Evolutionary conservation across 2,888 invertebrate genomes (phyloP).

Genomic region (Aethes cnicana): DNA sequence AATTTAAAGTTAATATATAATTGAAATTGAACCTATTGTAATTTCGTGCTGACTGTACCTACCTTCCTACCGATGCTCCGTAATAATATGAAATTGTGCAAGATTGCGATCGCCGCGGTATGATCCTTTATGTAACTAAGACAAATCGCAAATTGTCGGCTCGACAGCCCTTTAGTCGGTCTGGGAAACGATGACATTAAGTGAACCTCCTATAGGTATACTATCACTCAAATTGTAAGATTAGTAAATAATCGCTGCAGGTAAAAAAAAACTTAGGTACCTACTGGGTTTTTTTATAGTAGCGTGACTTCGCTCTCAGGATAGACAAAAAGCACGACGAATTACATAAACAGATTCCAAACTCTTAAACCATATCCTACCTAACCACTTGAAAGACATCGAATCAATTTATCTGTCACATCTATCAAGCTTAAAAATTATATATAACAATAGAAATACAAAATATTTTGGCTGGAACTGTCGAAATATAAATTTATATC

Average conservation of each 20-base stretch:
- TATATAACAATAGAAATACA: slow-evolving; percentile 59
- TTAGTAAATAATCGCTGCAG: no score
- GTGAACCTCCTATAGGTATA: no score
- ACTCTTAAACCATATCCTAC: slow-evolving; percentile 3
- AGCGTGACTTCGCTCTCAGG: no score
- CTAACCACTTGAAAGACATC: slow-evolving; percentile 15
- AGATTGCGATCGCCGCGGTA: slow-evolving; percentile 64
- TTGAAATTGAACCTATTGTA: background rate
- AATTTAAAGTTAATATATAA: no score
- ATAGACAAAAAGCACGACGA: no score
- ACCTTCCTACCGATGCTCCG: slow-evolving; percentile 44
- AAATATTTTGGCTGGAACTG: slow-evolving; percentile 70
- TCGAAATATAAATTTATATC: slow-evolving; percentile 72
- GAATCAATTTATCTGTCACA: slow-evolving; percentile 49
- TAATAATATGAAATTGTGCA: slow-evolving; percentile 70
- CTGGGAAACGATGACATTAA: slow-evolving; percentile 35
- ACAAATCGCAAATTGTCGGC: slow-evolving; percentile 76
- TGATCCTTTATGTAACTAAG: slow-evolving; percentile 66
- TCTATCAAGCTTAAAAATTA: slow-evolving; percentile 70
- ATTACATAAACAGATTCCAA: background rate
- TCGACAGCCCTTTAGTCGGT: slow-evolving; percentile 56
- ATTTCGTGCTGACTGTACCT: slow-evolving; percentile 52
- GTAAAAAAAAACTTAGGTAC: no score
- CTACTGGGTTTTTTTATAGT: no score
- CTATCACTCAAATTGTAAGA: no score